Conservation (phyloP, 2,113 vertebrate species). For the Tringa solitaria region DNA sequence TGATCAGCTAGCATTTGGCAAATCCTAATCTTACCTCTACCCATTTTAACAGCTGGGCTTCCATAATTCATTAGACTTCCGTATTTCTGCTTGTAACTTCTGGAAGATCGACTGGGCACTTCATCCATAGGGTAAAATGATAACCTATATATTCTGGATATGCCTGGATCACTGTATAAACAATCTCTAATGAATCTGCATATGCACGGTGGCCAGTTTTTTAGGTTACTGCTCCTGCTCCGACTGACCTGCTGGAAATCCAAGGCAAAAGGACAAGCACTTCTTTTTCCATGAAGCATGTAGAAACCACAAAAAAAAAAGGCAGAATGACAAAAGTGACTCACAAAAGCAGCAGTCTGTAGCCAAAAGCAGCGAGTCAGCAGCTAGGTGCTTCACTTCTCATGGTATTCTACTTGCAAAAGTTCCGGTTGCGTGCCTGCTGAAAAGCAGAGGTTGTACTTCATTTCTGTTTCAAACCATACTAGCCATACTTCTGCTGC, state of each 20-base stretch:
- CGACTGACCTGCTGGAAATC: neutral
- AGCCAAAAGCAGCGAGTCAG: neutral
- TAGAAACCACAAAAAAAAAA: neutral
- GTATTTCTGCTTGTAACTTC: neutral
- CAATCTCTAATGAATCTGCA: neutral
- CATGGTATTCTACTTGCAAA: neutral
- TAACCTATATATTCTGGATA: rapidly evolving
- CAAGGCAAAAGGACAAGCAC: neutral
- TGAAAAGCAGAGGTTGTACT: neutral
- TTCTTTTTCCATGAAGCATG: neutral
- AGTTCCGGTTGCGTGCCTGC: neutral
- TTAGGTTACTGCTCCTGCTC: neutral
- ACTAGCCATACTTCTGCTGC: neutral
- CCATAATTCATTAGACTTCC: neutral
- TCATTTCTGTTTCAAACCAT: neutral
- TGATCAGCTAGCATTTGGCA: neutral
- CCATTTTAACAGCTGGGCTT: neutral
- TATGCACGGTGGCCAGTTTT: neutral
- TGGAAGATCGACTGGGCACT: neutral
- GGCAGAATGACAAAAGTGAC: neutral
- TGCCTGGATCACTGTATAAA: no score
- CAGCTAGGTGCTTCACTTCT: neutral
- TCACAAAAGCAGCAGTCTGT: neutral
- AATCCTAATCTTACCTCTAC: neutral
- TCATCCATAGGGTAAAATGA: neutral